Conservation (phyloP, 2,888 invertebrate genomes). For the Bombylius major region DNA sequence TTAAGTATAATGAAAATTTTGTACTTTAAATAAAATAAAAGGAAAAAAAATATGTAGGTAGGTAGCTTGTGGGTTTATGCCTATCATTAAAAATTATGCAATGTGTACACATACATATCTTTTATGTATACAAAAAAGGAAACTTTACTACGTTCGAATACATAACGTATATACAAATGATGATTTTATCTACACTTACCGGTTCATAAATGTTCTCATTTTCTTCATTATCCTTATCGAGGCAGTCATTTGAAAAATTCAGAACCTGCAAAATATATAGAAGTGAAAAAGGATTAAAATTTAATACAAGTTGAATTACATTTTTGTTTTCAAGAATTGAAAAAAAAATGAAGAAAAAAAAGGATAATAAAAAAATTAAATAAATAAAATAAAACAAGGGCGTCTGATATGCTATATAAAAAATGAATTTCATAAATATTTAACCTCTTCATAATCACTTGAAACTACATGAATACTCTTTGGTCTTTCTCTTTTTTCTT, state of each 20-base stretch:
- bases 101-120: background rate
- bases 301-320: background rate
- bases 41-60: too few species aligned
- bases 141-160: background rate
- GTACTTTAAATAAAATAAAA: too few species aligned
- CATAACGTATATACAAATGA: too few species aligned
- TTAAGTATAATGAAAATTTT: too few species aligned
- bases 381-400: too few species aligned
- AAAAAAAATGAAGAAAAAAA: too few species aligned
- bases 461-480: conserved; percentile 17
- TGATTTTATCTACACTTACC: conserved; percentile 14
- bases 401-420: too few species aligned
- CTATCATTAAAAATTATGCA: too few species aligned
- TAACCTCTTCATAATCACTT: conserved; percentile 22
- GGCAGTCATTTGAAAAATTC: conserved; percentile 15
- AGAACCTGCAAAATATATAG: conserved; percentile 15
- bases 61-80: too few species aligned
- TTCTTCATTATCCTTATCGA: conserved; percentile 15
- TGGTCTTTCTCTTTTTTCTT: conserved; percentile 13
- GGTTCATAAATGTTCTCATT: conserved; percentile 28
- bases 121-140: background rate
- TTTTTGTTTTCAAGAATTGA: too few species aligned
- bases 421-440: conserved; percentile 6
- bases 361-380: too few species aligned
- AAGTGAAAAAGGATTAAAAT: background rate